Evolutionary conservation across 2,797 vertebrate genomes (phyloP), one percentile per base, ranked within the genome.

Genomic region (Leucoraja ocellata): DNA sequence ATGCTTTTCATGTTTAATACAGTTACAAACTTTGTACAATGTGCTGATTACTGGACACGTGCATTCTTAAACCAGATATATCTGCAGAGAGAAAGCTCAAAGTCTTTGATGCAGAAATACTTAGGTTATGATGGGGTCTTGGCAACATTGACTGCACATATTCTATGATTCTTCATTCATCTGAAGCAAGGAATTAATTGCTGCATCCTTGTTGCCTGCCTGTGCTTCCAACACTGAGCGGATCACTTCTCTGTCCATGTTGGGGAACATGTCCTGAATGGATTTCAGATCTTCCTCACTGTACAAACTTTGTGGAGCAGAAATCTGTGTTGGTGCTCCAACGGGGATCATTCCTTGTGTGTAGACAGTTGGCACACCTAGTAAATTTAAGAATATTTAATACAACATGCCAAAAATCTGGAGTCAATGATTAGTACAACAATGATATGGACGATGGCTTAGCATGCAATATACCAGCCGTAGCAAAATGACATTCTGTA

Each of bases 261-360:
- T 98, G 94, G 99, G 98, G 95, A 99, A 99, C 99, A 99, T 98
- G 95, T 99, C 98, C 95, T 98, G 98, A 94, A 99, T 96, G 94
- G 98, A 97, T 95, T 97, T 98, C 94, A 99, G 97, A 94, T 99
- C 99, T 93, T 98, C 98, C 95, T 99, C 98, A 0, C 95, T 97
- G 94, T 96, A 98, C 93, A 96, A 95, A 10, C 97, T 95, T 63
- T 95, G 97, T 94, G 97, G 97, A 11, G 95, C 95, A 71, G 96
- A 93, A 0, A 96, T 95, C 1, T 97, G 95, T 0, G 97, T 96
- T 28, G 96, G 96, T 95, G 98, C 95, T 5, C 97, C 95, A 97
- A 98, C 95, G 0, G 98, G 98, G 71, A 99, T 96, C 97, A 98
- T 96, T 80, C 98, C 97, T 9, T 98, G 97, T 95, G 98, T 98